phyloP scores from a whole-genome alignment of 2,797 vertebrate species.

The Coregonus ussuriensis region DNA sequence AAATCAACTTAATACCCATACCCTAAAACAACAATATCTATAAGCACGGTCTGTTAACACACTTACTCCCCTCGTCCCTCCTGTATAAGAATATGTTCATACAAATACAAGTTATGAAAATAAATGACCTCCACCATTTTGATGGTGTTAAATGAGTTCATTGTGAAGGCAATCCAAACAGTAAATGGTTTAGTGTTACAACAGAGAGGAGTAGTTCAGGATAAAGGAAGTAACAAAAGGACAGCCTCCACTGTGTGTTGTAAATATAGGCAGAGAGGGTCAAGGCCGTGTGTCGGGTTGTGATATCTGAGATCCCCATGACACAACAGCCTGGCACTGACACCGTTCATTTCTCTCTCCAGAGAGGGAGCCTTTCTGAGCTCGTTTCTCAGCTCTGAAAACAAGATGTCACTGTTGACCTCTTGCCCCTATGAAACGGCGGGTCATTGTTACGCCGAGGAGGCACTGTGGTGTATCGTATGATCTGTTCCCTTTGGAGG shows the following conservation, averaged over 20 bases:
- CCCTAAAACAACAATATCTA: too few relatives aligned
- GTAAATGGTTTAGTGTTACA: neutral
- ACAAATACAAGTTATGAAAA: too few relatives aligned
- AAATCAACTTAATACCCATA: neutral
- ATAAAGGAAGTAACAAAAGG: neutral
- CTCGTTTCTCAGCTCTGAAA: neutral
- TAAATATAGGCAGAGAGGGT: neutral
- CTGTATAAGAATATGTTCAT: too few relatives aligned
- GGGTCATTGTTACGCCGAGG: neutral
- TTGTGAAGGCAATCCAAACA: neutral
- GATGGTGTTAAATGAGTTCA: neutral
- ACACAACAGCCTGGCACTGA: neutral
- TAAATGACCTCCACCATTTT: neutral
- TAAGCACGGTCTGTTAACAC: neutral
- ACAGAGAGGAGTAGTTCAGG: neutral
- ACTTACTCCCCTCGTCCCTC: neutral
- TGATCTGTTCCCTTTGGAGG: neutral
- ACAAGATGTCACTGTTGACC: neutral
- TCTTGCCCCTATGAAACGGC: neutral
- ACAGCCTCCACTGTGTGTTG: neutral
- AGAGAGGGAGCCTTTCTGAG: neutral
- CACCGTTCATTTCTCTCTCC: neutral
- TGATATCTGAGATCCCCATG: neutral
- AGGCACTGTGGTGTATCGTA: neutral
- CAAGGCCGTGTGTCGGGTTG: neutral